These are phyloP conservation scores for Scatophagus argus DNA, from an alignment of 2,113 vertebrate genomes.

Conservation along the genomic window DNA sequence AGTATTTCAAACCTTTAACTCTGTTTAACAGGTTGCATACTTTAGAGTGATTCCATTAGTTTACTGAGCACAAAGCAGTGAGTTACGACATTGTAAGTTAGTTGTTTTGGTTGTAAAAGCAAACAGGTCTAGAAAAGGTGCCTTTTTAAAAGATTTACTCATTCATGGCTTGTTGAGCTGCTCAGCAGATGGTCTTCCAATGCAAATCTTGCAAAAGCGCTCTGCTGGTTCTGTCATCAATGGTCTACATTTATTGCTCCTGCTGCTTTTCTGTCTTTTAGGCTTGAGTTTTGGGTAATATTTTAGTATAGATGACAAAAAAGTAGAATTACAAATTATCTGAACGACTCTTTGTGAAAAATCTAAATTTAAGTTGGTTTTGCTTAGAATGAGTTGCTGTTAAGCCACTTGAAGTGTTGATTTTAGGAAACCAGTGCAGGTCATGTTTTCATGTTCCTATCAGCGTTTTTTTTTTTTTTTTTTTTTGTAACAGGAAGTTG, in stretches of 20 bases:
- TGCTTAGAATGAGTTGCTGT: neutral
- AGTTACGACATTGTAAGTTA: neutral
- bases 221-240: neutral
- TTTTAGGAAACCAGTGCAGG: neutral
- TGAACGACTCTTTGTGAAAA: neutral
- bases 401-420: neutral
- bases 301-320: neutral
- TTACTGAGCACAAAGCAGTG: neutral
- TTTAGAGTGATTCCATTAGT: neutral
- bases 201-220: neutral
- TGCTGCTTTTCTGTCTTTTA: neutral
- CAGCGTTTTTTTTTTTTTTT: neutral
- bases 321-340: neutral
- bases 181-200: conserved; percentile 14
- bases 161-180: neutral
- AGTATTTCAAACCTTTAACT: conserved; percentile 19
- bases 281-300: neutral
- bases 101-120: neutral
- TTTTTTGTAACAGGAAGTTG: conserved; percentile 20
- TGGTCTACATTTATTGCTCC: conserved; percentile 1
- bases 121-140: neutral
- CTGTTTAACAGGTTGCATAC: conserved; percentile 9
- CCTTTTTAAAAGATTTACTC: neutral
- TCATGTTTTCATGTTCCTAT: conserved; percentile 32
- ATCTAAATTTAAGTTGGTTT: neutral